Conservation (phyloP, 2,113 vertebrate species). For the human region DNA sequence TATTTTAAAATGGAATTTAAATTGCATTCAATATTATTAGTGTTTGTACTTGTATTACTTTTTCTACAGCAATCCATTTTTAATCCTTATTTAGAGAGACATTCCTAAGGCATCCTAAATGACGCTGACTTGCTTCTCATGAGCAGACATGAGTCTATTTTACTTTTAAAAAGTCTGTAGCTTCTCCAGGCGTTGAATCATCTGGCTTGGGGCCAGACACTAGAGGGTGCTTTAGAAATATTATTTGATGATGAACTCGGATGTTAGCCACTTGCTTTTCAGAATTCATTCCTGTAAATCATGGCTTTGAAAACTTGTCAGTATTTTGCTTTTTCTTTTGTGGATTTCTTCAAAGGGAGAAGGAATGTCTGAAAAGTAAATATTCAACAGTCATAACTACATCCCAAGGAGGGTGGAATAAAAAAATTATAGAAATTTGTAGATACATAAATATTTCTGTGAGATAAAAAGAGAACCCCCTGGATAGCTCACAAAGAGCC, state of each 20-base stretch:
- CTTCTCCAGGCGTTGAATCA: neutral
- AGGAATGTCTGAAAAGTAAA: constrained; percentile 71
- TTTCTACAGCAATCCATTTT: neutral
- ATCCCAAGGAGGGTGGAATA: constrained; percentile 51
- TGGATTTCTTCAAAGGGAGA: constrained; percentile 76
- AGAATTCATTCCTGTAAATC: constrained; percentile 68
- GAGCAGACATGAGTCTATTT: neutral
- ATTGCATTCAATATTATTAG: neutral
- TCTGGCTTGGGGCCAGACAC: constrained; percentile 49
- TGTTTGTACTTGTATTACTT: neutral
- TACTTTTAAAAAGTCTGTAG: neutral
- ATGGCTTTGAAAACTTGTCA: constrained; percentile 57
- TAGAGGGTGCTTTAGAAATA: constrained; percentile 71
- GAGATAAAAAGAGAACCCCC: constrained; percentile 74
- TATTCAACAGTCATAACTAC: constrained; percentile 47
- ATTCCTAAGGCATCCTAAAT: neutral
- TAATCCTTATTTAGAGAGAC: neutral
- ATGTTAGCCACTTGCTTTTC: constrained; percentile 64
- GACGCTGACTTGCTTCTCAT: neutral
- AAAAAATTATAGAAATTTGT: constrained; percentile 65
- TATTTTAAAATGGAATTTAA: neutral
- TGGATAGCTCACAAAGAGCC: constrained; percentile 58
- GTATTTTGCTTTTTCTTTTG: constrained; percentile 61
- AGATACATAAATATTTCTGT: constrained; percentile 70
- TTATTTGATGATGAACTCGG: constrained; percentile 70